phyloP scores from a whole-genome alignment of 2,113 vertebrate genomes.

The Halcyon senegalensis region DNA sequence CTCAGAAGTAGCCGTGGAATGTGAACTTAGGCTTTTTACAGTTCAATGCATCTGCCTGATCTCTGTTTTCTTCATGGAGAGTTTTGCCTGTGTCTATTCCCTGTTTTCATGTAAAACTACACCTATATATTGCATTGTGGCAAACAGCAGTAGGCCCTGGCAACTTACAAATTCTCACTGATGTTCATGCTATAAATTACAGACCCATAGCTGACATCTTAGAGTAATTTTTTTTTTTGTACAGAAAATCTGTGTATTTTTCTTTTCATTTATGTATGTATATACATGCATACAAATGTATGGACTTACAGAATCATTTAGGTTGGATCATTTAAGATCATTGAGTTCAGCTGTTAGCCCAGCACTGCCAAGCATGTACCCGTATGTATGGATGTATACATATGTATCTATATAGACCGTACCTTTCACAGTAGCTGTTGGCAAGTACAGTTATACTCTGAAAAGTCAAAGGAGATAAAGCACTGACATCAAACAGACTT shows the following conservation, averaged over 20 bases:
- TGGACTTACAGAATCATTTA: not conserved
- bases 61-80: not conserved
- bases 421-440: conserved; percentile 25
- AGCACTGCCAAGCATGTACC: not conserved
- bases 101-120: not conserved
- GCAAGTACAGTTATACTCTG: conserved; percentile 12
- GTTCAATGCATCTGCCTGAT: not conserved
- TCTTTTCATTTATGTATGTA: not conserved
- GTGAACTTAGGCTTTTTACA: not conserved
- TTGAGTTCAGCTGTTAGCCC: not conserved
- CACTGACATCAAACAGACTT: conserved; percentile 39
- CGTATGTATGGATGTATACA: rapidly evolving
- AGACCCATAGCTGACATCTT: not conserved
- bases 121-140: not conserved
- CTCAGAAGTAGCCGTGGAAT: not conserved
- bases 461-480: conserved; percentile 20
- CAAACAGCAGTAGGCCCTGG: not conserved
- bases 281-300: not conserved
- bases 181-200: not conserved
- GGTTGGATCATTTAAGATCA: not conserved
- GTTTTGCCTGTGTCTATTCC: not conserved
- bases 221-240: not conserved
- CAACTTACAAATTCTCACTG: not conserved
- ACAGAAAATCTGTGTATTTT: not conserved
- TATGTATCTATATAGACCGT: not conserved